Conservation (phyloP, 2,888 invertebrate genomes). For the Agrilus biguttatus region DNA sequence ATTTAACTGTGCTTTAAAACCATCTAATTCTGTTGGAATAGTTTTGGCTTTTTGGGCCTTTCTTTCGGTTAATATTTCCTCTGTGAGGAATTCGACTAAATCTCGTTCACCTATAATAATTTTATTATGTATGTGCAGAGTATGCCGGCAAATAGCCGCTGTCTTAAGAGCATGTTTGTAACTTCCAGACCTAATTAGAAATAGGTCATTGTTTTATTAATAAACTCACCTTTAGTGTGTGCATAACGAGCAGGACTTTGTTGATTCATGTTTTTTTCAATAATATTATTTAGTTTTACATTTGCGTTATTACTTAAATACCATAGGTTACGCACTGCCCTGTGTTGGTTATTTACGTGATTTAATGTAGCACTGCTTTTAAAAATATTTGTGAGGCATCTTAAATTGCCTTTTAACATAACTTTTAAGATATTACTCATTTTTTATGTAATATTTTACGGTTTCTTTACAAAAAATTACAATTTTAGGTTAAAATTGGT, state of each 20-base stretch:
- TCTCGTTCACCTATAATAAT: constrained; percentile 59
- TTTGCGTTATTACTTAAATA: neutral
- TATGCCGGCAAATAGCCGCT: neutral
- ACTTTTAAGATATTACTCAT: too few relatives aligned
- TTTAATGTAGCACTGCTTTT: too few relatives aligned
- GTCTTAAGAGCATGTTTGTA: neutral
- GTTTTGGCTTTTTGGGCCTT: constrained; percentile 64
- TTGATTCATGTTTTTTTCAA: neutral
- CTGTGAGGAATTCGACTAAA: constrained; percentile 78
- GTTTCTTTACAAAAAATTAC: too few relatives aligned
- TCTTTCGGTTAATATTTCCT: constrained; percentile 86
- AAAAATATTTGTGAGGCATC: too few relatives aligned
- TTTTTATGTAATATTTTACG: too few relatives aligned
- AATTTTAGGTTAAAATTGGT: too few relatives aligned
- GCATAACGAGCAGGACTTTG: neutral
- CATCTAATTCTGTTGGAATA: constrained; percentile 63
- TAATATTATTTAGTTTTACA: neutral
- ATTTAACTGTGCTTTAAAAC: constrained; percentile 63
- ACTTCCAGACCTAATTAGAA: too few relatives aligned
- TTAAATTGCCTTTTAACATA: too few relatives aligned
- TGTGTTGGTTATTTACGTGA: too few relatives aligned
- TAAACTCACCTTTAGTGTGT: constrained; percentile 15
- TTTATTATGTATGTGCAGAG: neutral
- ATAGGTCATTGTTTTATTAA: too few relatives aligned
- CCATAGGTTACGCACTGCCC: too few relatives aligned